These are phyloP conservation scores for Anthoscopus minutus DNA, from an alignment of 2,113 vertebrate genomes.

Conservation along the genomic window DNA sequence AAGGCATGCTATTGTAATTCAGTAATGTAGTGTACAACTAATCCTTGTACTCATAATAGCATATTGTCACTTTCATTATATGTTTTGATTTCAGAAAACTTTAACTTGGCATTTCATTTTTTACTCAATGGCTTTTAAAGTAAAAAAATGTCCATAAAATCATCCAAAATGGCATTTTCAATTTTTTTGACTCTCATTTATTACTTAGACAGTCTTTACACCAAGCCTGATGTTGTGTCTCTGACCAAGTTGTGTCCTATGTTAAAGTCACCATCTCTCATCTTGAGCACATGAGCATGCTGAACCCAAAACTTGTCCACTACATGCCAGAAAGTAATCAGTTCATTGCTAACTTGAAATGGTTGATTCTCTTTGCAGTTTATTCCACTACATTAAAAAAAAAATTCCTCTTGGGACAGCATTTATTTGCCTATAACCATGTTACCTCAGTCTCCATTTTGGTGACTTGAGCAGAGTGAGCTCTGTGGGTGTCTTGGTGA, in stretches of 20 bases:
- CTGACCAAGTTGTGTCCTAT: background rate
- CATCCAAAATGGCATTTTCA: background rate
- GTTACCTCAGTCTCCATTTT: background rate
- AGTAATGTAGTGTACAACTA: background rate
- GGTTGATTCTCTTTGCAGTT: background rate
- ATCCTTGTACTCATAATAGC: background rate
- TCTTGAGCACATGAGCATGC: background rate
- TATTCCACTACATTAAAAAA: background rate
- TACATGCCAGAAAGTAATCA: background rate
- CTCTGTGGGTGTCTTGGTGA: background rate
- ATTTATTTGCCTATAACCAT: background rate
- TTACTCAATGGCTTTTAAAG: background rate
- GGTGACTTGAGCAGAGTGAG: background rate
- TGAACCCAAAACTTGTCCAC: background rate
- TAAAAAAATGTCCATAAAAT: background rate
- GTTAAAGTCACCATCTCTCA: background rate
- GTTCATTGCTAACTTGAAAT: background rate
- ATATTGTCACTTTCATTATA: background rate
- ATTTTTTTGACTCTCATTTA: background rate
- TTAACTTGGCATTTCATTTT: background rate
- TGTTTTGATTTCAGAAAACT: background rate
- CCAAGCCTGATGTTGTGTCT: fast-evolving
- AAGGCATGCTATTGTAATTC: background rate
- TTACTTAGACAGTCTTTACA: background rate
- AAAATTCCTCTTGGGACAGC: background rate